Evolutionary conservation across 2,888 invertebrate genomes (phyloP).

Genomic region (Amblyjoppa fuscipennis): DNA sequence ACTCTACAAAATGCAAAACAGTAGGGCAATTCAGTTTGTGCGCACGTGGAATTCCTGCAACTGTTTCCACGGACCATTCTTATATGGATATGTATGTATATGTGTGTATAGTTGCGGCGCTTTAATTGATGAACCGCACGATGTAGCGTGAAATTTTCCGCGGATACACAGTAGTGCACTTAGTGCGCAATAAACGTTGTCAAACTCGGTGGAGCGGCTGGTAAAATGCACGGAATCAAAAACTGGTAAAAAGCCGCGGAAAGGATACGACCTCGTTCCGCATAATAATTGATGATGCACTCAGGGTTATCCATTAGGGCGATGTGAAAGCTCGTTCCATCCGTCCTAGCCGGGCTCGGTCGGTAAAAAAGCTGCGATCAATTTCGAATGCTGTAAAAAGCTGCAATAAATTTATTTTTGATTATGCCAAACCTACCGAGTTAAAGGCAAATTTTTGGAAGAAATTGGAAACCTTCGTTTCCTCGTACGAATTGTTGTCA

Average conservation of each 20-base stretch:
- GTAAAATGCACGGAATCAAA: not conserved
- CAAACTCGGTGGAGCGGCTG: not conserved
- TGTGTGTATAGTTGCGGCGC: too few relatives aligned
- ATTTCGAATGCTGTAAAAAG: too few relatives aligned
- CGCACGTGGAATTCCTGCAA: not conserved
- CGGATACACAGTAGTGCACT: not conserved
- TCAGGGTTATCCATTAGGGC: not conserved
- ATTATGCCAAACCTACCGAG: too few relatives aligned
- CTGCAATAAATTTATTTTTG: too few relatives aligned
- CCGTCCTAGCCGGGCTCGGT: not conserved
- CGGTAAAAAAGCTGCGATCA: not conserved
- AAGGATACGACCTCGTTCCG: not conserved
- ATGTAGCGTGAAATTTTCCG: not conserved
- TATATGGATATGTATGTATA: not conserved
- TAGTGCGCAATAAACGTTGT: not conserved
- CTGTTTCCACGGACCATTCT: not conserved
- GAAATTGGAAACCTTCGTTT: too few relatives aligned
- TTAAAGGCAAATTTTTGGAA: too few relatives aligned
- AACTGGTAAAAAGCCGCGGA: not conserved
- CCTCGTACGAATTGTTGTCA: too few relatives aligned
- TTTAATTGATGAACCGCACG: not conserved
- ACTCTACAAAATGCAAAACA: not conserved
- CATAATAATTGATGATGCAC: conserved; percentile 11
- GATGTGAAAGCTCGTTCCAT: not conserved
- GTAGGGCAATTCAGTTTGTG: not conserved